Evolutionary conservation across 2,797 vertebrate species (phyloP).

Genomic region (Gobio occitaniae): DNA sequence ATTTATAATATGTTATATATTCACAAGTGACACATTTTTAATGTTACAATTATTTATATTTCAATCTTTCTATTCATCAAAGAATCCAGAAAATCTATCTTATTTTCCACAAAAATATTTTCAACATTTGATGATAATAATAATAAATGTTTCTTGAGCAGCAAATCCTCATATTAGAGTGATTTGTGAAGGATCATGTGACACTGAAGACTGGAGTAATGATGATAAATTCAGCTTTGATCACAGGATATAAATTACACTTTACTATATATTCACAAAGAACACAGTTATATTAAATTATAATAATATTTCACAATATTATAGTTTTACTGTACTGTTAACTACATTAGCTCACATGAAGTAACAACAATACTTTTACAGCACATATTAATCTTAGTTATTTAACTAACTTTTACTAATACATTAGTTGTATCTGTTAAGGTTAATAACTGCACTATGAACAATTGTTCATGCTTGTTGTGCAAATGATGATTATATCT

Average conservation of each 20-base stretch:
- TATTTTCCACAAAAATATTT: neutral
- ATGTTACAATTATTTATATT: neutral
- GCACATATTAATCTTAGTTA: no score
- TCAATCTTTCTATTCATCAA: neutral
- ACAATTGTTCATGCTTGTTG: neutral
- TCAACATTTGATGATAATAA: neutral
- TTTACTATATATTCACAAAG: no score
- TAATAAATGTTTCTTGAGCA: neutral
- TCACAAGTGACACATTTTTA: neutral
- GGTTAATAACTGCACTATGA: neutral
- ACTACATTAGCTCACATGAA: neutral
- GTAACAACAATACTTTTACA: neutral
- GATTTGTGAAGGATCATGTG: neutral
- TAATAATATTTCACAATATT: neutral
- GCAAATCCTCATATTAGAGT: neutral
- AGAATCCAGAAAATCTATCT: no score
- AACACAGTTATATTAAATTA: no score
- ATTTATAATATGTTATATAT: neutral
- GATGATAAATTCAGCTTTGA: neutral
- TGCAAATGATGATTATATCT: neutral
- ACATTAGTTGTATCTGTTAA: neutral
- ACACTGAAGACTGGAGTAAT: neutral
- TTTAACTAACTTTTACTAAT: neutral
- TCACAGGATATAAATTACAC: no score
- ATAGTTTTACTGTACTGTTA: neutral